Evolutionary conservation across 53 echinoderm and acorn worm species (phyloP), one percentile per base, ranked within the genome.

Genomic region (Echinometra lucunter): DNA sequence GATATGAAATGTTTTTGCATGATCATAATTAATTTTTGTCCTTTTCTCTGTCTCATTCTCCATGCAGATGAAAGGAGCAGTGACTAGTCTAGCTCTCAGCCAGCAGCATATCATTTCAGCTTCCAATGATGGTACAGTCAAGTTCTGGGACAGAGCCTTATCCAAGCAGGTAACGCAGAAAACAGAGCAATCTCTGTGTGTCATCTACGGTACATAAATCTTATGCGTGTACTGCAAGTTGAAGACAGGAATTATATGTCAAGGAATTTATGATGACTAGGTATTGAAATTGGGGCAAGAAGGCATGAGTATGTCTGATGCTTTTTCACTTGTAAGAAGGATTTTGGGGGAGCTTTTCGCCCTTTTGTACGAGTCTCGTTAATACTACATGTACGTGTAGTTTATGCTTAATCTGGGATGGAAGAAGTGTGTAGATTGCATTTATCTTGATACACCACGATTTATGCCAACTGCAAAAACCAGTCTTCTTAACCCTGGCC

Each of bases 91-190:
- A 10, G 90, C 60, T 47, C 82, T 95, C 34, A 95, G 92, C 56
- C 81, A 92, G 56, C 95, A 92, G 66, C 72, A 96, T 66, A 95
- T 97, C 95, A 91, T 96, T 70, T 97, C 98, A 28, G 97, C 96
- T 0, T 96, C 96, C 53, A 94, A 90, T 58, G 98, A 98, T 66
- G 95, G 96, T 38, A 96, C 96, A 92, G 89, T 98, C 37, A 98
- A 97, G 74, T 42, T 98, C 23, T 98, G 98, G 98, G 89, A 94
- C 44, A 93, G 92, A 60, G 88, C 92, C 49, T 72, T 74, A 11
- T 88, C 95, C 57, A 95, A 88, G 34, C 98, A 98, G 98, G 98
- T 98, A 96, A 63, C 15, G 28, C 32, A n/a, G 28, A 83, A 38
- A n/a, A 44, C 45, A 81, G 16, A 81, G 9, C 44, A 42, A 19